Base-by-base conservation (phyloP, 2,113 vertebrate genomes). In the Trochalopteron elliotii region DNA sequence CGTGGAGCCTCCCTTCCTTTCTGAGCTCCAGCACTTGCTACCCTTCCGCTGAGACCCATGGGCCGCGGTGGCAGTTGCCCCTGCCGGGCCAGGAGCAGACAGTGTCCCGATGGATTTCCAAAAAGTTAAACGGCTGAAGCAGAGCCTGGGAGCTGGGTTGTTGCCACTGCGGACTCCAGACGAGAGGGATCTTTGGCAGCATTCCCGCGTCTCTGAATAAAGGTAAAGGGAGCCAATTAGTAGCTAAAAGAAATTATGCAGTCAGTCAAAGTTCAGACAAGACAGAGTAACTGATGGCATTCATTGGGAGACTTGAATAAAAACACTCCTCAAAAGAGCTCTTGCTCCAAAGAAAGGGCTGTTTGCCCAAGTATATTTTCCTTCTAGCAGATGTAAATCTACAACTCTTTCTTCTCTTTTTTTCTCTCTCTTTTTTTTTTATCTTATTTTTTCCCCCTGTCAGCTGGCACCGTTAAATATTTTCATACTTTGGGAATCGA, bases 41-140 rank as follows among this genome's bases (percentile, higher is more conserved):
- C n/a, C 16, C 12, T 49, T 59, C 55, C 0, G 0, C 24, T 12
- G 42, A 3, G 3, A 8, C 19, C n/a, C 35, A 1, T 1, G 39
- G 44, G 28, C 35, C 0, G 0, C 23, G 53, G 55, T 24, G 64
- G 10, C 49, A 61, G 70, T 33, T 23, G 14, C 8, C 23, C 15
- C 12, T 2, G 2, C 9, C 0, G 0, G 65, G 63, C 35, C 47
- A 7, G 76, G 31, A 50, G 61, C 60, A 16, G 63, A 21, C 15
- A 1, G 5, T 1, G 21, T 78, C 55, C 50, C 3, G 1, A 4
- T 2, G 44, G 61, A 21, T 27, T 82, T 25, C 45, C 56, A 64
- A 45, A 24, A 67, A 67, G 50, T 37, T 40, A 27, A 52, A 69
- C 6, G 22, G 44, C 63, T 70, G 47, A 59, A 39, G 68, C 59